These are phyloP conservation scores for Drosophila nr. medialis DNA, from an alignment of 2,888 invertebrate genomes.

Conservation along the genomic window DNA sequence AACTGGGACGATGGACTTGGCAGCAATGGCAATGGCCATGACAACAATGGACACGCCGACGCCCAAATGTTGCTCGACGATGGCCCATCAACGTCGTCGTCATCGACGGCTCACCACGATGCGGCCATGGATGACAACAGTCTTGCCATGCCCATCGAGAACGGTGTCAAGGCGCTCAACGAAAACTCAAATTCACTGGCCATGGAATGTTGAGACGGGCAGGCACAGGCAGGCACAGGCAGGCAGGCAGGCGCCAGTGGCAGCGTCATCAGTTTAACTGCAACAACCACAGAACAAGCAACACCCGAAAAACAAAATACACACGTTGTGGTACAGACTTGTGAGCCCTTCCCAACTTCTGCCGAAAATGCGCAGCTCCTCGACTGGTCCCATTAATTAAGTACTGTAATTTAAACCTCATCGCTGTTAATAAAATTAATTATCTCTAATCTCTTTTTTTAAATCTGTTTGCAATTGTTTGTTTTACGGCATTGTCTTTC, in stretches of 20 bases:
- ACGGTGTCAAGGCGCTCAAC: slow-evolving; percentile 82
- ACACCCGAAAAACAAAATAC: slow-evolving; percentile 11
- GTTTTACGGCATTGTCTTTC: not conserved
- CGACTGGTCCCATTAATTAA: slow-evolving; percentile 61
- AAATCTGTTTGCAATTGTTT: not conserved
- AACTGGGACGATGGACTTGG: slow-evolving; percentile 94
- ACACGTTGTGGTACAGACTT: slow-evolving; percentile 32
- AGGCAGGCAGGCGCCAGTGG: not conserved
- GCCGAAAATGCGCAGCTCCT: slow-evolving; percentile 14
- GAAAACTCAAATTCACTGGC: slow-evolving; percentile 85
- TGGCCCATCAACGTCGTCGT: slow-evolving; percentile 70
- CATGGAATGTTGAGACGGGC: slow-evolving; percentile 83
- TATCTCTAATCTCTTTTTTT: slow-evolving; percentile 14
- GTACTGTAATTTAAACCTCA: slow-evolving; percentile 63
- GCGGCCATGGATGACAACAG: slow-evolving; percentile 83
- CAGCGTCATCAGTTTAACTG: not conserved
- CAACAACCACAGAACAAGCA: slow-evolving; percentile 3
- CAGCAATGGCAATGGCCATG: slow-evolving; percentile 65
- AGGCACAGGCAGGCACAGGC: not conserved
- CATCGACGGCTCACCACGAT: slow-evolving; percentile 62
- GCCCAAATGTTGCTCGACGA: slow-evolving; percentile 59
- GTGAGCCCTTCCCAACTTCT: slow-evolving; percentile 11
- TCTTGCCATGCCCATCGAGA: slow-evolving; percentile 82
- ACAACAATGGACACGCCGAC: slow-evolving; percentile 66
- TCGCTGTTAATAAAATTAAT: slow-evolving; percentile 63